phyloP scores from a whole-genome alignment of 1,140 invertebrate species.

The Nephila pilipes region DNA sequence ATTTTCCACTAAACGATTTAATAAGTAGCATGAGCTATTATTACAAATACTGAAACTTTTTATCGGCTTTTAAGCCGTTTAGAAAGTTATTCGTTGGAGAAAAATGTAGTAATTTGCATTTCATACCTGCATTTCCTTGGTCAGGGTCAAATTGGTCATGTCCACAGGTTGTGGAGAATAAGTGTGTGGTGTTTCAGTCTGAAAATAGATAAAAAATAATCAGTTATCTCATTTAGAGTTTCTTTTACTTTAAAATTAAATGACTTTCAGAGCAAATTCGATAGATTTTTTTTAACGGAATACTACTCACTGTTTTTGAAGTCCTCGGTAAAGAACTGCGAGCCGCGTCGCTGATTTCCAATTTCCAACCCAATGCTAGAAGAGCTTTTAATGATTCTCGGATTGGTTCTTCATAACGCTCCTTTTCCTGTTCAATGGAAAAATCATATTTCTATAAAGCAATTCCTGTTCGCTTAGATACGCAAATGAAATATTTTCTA shows the following conservation, averaged over 20 bases:
- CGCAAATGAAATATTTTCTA: too few relatives aligned
- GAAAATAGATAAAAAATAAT: neutral
- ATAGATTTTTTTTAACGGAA: neutral
- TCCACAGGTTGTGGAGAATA: constrained; percentile 99
- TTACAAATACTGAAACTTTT: too few relatives aligned
- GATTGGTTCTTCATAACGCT: constrained; percentile 96
- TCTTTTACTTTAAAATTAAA: too few relatives aligned
- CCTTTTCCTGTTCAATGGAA: constrained; percentile 86
- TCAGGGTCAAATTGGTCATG: constrained; percentile 98
- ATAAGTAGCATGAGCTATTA: too few relatives aligned
- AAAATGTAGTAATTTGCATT: neutral
- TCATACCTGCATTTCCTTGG: constrained; percentile 91
- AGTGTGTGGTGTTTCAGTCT: constrained; percentile 87
- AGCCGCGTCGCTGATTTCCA: constrained; percentile 85
- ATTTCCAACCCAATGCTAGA: constrained; percentile 95
- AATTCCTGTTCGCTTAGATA: too few relatives aligned
- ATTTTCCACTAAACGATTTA: too few relatives aligned
- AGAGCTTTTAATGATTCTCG: constrained; percentile 95
- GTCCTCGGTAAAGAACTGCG: constrained; percentile 42
- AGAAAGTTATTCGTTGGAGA: too few relatives aligned
- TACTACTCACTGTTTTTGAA: constrained; percentile 2
- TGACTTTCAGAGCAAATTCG: neutral
- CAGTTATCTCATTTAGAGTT: too few relatives aligned
- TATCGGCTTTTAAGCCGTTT: too few relatives aligned
- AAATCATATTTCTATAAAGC: too few relatives aligned